phyloP scores from a whole-genome alignment of 2,113 vertebrate genomes.

The Archilochus colubris region DNA sequence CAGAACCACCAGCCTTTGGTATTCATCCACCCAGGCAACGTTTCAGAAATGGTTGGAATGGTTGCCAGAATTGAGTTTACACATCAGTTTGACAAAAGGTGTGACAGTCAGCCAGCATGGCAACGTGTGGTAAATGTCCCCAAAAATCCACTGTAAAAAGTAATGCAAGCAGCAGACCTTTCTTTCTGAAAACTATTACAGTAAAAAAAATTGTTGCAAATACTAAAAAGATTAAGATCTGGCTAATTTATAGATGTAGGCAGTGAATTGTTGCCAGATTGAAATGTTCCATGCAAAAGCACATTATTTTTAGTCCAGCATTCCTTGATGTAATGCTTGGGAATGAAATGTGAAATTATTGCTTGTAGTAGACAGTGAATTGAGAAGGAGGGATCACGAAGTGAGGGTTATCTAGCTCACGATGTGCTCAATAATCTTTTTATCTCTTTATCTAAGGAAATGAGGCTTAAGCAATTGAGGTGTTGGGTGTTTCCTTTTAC shows the following conservation, averaged over 20 bases:
- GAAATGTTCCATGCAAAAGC: neutral
- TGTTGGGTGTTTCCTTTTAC: neutral
- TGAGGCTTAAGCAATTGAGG: neutral
- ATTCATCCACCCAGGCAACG: neutral
- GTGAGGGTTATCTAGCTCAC: neutral
- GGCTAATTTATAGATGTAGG: neutral
- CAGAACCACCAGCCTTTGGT: neutral
- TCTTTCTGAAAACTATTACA: neutral
- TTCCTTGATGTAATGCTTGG: neutral
- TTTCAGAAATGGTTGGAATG: neutral
- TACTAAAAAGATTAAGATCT: neutral
- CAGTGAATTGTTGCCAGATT: neutral
- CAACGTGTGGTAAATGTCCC: neutral
- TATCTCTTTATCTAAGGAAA: slow-evolving; percentile 26
- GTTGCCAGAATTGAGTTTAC: neutral
- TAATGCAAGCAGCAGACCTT: neutral
- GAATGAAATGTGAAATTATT: neutral
- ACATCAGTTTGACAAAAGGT: neutral
- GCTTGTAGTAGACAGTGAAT: neutral
- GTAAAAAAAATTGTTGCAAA: neutral
- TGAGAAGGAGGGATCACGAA: neutral
- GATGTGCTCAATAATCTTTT: neutral
- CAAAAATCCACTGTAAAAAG: neutral
- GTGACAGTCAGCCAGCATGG: neutral
- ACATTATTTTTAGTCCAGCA: neutral